Evolutionary conservation across 2,797 vertebrate species (phyloP), one percentile per base, ranked within the genome.

Genomic region (Botia almorhae): DNA sequence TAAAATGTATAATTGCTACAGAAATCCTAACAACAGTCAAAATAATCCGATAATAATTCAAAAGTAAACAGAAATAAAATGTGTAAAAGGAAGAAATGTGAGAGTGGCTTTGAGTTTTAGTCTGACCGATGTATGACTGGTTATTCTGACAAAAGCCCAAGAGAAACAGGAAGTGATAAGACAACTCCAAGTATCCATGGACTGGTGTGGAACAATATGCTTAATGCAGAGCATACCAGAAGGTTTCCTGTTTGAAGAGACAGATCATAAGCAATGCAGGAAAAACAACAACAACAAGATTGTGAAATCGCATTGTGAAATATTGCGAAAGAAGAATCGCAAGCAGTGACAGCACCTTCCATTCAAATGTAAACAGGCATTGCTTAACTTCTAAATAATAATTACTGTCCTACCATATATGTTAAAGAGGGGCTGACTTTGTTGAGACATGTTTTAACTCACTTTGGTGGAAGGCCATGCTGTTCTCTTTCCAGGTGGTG

Each of bases 391-490:
- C 16, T 8, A 2, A 29, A 23, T 39, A 50, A 58, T 51, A 12
- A 29, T 51, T 33, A 16, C 1, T 39, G 26, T n/a, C 4, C 36
- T 21, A 6, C 2, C n/a, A 4, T 1, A 65, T 21, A 48, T 56
- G 43, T 16, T 7, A 50, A 21, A 2, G 17, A 14, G 4, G 3
- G 26, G 33, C 14, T 46, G 13, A 61, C n/a, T 56, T 69, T 58
- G 39, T n/a, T 23, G 16, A 53, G 48, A 10, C 64, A 51, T 60
- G 43, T 70, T 69, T 33, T 13, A 33, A 92, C 94, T 94, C 85
- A 95, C 94, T 90, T 81, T 94, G 93, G 63, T 93, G 90, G 48
- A 93, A 90, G 0, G 94, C 92, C 94, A 94, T 92, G 90, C 93
- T 95, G 89, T 94, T 95, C 90, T 95, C 94, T 81, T 94, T 94